phyloP scores from a whole-genome alignment of 2,888 invertebrate genomes.

The Macropis europaea region DNA sequence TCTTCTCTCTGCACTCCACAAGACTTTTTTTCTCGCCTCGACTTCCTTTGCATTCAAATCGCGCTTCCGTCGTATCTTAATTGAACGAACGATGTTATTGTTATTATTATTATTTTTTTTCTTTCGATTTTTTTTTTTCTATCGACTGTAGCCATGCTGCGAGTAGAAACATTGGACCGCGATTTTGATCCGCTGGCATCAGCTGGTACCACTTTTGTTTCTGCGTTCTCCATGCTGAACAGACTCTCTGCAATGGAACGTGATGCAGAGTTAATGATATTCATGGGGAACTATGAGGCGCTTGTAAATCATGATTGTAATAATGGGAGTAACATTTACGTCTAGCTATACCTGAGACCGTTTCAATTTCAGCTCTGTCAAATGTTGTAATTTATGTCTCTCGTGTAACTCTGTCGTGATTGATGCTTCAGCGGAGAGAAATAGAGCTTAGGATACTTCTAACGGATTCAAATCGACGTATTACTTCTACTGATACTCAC shows the following conservation, averaged over 20 bases:
- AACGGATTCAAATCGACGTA: background rate
- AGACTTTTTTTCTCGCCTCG: constrained; percentile 3
- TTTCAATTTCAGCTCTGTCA: background rate
- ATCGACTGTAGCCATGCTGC: background rate
- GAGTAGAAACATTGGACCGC: background rate
- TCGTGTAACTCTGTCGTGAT: background rate
- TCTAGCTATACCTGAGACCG: background rate
- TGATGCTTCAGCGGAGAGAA: background rate
- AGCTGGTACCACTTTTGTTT: too few species aligned
- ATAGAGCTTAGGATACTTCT: background rate
- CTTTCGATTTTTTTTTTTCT: background rate
- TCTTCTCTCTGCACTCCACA: constrained; percentile 34
- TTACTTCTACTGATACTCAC: background rate
- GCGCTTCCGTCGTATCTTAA: constrained; percentile 35
- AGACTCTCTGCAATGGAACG: too few species aligned
- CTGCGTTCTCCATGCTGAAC: too few species aligned
- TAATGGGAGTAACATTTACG: constrained; percentile 7
- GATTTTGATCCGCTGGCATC: background rate
- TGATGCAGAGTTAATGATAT: background rate
- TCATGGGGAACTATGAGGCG: background rate
- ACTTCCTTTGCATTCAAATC: constrained; percentile 38
- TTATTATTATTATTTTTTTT: background rate
- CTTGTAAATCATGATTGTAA: constrained; percentile 28
- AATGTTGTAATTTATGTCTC: constrained; percentile 7
- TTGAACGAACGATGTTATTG: constrained; percentile 19